Conservation (phyloP, 2,888 invertebrate species). For the Timandra comae region DNA sequence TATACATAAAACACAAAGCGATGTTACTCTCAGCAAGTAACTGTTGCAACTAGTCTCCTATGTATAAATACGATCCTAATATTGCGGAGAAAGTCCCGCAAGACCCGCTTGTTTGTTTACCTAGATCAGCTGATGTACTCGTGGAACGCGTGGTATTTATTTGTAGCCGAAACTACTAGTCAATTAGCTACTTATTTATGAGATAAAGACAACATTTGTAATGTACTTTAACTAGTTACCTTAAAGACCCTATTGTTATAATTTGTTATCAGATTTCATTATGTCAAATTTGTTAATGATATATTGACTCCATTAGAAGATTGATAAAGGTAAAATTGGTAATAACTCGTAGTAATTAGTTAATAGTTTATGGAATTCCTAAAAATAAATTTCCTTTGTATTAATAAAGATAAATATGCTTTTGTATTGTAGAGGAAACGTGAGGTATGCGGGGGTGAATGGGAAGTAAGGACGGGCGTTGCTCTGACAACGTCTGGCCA, state of each 20-base stretch:
- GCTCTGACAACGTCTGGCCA: conserved; percentile 34
- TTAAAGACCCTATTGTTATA: conserved; percentile 7
- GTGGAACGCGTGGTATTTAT: conserved; percentile 31
- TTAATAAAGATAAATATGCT: too few species aligned
- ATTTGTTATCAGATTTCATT: conserved; percentile 12
- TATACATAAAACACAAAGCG: conserved; percentile 33
- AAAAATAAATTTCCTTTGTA: too few species aligned
- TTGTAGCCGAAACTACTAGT: conserved; percentile 10
- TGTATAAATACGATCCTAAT: conserved; percentile 11
- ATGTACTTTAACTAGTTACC: conserved; percentile 1
- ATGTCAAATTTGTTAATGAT: conserved; percentile 14
- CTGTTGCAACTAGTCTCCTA: conserved; percentile 13
- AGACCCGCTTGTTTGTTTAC: conserved; percentile 50
- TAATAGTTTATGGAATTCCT: neutral
- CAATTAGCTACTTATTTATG: conserved; percentile 3
- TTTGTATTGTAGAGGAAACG: conserved; percentile 11
- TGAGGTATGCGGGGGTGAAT: conserved; percentile 31
- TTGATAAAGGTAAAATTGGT: neutral
- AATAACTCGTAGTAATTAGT: neutral
- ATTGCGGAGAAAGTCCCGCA: conserved; percentile 28
- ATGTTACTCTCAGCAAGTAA: conserved; percentile 14
- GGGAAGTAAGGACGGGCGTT: conserved; percentile 62
- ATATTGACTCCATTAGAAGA: conserved; percentile 1
- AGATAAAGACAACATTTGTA: conserved; percentile 3
- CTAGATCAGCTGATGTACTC: conserved; percentile 57